Percentiles rank a stretch among this genome's conserved stretches.
Conservation (phyloP, 1,140 invertebrate genomes). For the Orussus abietinus region DNA sequence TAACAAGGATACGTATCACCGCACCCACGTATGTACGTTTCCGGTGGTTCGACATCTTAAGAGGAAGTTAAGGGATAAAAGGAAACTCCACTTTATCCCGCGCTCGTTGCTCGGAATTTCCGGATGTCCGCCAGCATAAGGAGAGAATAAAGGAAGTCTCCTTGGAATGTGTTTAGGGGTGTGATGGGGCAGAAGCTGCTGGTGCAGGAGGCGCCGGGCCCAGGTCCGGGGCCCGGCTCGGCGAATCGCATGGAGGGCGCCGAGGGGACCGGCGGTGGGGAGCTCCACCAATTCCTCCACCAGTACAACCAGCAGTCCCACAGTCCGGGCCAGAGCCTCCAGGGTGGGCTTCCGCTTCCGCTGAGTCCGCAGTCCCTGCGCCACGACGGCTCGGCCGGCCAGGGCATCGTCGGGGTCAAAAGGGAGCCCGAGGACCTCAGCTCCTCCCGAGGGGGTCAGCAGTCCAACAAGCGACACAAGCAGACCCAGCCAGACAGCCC, state of each 20-base stretch:
- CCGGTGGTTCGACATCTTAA: too few relatives aligned
- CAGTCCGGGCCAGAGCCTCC: conserved; percentile 45
- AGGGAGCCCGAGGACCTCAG: conserved; percentile 66
- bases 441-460: conserved; percentile 52
- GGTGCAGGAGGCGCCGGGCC: conserved; percentile 45
- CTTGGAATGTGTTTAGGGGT: conserved; percentile 33
- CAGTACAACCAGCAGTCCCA: conserved; percentile 63
- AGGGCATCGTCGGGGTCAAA: conserved; percentile 57
- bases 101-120: too few relatives aligned
- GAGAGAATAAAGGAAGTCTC: neutral
- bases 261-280: conserved; percentile 54
- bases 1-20: too few relatives aligned
- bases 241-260: conserved; percentile 58
- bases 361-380: conserved; percentile 47
- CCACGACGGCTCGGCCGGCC: conserved; percentile 41
- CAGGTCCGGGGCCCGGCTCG: conserved; percentile 28
- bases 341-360: conserved; percentile 46
- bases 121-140: too few relatives aligned
- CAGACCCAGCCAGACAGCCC: conserved; percentile 51
- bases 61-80: too few relatives aligned
- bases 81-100: too few relatives aligned
- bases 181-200: conserved; percentile 51
- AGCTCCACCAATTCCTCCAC: conserved; percentile 58
- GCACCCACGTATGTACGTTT: too few relatives aligned
- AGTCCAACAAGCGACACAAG: conserved; percentile 52